Evolutionary conservation across 2,113 vertebrate genomes (phyloP), one percentile per base, ranked within the genome.

Genomic region (Zapornia atra): DNA sequence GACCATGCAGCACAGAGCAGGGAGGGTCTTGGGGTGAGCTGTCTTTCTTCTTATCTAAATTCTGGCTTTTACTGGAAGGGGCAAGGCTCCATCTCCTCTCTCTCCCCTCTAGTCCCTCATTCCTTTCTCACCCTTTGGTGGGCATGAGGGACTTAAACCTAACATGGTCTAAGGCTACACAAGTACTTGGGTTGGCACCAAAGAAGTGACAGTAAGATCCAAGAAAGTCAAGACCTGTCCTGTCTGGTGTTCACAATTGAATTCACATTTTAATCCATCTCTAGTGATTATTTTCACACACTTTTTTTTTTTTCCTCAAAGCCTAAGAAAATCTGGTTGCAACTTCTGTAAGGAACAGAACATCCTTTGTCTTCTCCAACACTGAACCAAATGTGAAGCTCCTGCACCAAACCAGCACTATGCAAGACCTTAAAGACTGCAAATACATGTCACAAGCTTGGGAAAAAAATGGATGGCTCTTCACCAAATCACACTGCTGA

Each of bases 221-320:
- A 54, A 53, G 33, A 9, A 56, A 57, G 40, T 26, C 6, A 11
- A 65, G 28, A 44, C 54, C 3, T 20, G 10, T 38, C 54, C 80
- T 77, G 24, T 10, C n/a, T 44, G 15, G 31, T 28, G 44, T 6
- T 53, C 33, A 26, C 36, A 65, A 8, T 5, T 16, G 15, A 86
- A 73, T 6, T 19, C 13, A 10, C 1, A 2, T 9, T 14, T 60
- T 72, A 85, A 57, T 8, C 3, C 46, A 19, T 4, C 59, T 72
- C 36, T 26, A 36, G 9, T 56, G 36, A 63, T 13, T 11, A 16
- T 1, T 7, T 28, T 82, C 26, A 56, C 0, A 0, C 2, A 20
- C 28, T n/a, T n/a, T n/a, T n/a, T 54, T 54, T 28, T 53, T 53
- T 53, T 53, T 54, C 53, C 53, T 65, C n/a, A 53, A 66, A 65